A percentile compares a stretch with the other conserved stretches of the same genome.
Conservation (phyloP, 2,113 vertebrate species). For the Ornithorhynchus anatinus region DNA sequence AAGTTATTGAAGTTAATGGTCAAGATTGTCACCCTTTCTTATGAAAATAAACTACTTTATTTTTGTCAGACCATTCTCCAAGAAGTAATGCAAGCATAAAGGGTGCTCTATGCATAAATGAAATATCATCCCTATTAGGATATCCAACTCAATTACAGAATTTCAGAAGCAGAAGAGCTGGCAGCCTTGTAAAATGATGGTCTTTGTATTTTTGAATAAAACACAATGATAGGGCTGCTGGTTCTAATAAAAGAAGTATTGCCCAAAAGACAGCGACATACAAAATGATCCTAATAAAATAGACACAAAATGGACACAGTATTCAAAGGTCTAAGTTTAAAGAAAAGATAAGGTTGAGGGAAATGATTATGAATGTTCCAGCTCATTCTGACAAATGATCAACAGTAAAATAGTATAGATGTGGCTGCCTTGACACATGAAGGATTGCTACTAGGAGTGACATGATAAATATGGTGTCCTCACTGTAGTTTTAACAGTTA, state of each 20-base stretch:
- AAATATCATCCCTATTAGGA: constrained; percentile 66
- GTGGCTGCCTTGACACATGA: background rate
- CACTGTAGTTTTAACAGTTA: background rate
- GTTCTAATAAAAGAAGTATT: constrained; percentile 56
- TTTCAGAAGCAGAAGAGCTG: constrained; percentile 66
- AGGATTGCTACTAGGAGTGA: background rate
- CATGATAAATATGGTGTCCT: background rate
- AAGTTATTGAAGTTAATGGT: constrained; percentile 66
- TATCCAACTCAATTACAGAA: constrained; percentile 63
- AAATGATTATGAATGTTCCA: background rate
- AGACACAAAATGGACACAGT: constrained; percentile 28
- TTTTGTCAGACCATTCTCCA: constrained; percentile 58
- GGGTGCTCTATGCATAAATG: constrained; percentile 55
- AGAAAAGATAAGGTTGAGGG: background rate
- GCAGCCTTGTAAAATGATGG: constrained; percentile 53
- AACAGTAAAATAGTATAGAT: background rate
- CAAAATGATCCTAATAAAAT: constrained; percentile 47
- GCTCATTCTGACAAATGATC: constrained; percentile 1
- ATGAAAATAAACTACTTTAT: constrained; percentile 65
- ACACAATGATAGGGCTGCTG: constrained; percentile 36
- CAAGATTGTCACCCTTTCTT: constrained; percentile 58
- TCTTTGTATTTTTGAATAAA: constrained; percentile 62
- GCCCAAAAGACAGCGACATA: constrained; percentile 36
- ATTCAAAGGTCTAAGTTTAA: background rate
- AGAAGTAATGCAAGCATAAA: constrained; percentile 63